A percentile compares a stretch with the other conserved stretches of the same genome.
phyloP scores from a whole-genome alignment of 2,797 vertebrate genomes.

The Onychomys leucogaster region DNA sequence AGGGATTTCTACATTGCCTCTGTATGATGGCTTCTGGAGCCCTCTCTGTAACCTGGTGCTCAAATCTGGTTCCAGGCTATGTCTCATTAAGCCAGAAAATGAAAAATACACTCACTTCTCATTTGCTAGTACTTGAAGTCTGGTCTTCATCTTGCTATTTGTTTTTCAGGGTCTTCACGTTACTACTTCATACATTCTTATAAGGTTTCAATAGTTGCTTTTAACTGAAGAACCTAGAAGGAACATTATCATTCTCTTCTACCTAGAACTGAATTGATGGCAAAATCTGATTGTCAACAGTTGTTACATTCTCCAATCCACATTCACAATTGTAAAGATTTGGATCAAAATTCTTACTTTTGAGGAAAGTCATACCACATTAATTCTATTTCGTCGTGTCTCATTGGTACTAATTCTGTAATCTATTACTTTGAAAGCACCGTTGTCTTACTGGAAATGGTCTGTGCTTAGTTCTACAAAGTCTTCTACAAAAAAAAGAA shows the following conservation, averaged over 20 bases:
- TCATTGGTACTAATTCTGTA: conserved; percentile 22
- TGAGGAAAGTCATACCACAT: conserved; percentile 35
- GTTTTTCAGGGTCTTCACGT: conserved; percentile 23
- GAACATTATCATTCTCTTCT: background rate
- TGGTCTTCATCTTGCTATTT: conserved; percentile 4
- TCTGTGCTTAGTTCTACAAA: conserved; percentile 30
- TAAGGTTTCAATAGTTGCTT: conserved; percentile 9
- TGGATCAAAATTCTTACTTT: conserved; percentile 47
- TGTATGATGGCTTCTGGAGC: background rate
- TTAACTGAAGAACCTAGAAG: background rate
- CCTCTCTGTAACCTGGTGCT: background rate
- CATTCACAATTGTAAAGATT: conserved; percentile 26
- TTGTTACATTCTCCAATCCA: conserved; percentile 22
- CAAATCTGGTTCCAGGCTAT: background rate
- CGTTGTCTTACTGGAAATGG: conserved; percentile 10
- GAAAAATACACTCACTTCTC: background rate
- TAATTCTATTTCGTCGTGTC: conserved; percentile 35
- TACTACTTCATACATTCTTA: background rate
- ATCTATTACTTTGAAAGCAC: conserved; percentile 8
- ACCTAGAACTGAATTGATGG: conserved; percentile 17
- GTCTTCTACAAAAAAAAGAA: conserved; percentile 10
- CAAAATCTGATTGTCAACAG: conserved; percentile 15
- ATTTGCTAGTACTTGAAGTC: background rate
- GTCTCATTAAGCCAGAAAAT: background rate
- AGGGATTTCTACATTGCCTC: background rate